Evolutionary conservation across 92 coral and sea anemone genomes (phyloP).

Genomic region (Ricordea florida): DNA sequence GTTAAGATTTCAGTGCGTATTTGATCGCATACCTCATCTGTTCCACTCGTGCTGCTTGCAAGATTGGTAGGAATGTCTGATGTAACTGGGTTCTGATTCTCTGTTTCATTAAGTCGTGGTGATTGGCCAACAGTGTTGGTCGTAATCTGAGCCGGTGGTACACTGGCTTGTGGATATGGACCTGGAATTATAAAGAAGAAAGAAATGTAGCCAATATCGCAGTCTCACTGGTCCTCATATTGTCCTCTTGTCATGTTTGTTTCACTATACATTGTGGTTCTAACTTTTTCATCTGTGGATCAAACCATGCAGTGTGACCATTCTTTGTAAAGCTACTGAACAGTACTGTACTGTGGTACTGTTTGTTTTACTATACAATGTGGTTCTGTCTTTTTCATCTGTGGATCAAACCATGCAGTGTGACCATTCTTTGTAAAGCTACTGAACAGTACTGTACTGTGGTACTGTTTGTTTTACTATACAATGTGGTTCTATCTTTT

Average conservation of each 20-base stretch:
- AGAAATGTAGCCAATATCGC: background rate
- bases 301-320: too few relatives aligned
- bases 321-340: too few relatives aligned
- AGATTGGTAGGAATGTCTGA: background rate
- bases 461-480: too few relatives aligned
- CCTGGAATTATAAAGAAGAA: background rate
- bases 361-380: too few relatives aligned
- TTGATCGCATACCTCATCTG: background rate
- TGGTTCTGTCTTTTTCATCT: too few relatives aligned
- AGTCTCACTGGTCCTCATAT: background rate
- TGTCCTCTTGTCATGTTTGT: background rate
- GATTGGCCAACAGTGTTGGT: background rate
- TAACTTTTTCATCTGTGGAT: too few relatives aligned
- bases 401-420: too few relatives aligned
- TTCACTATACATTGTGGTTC: too few relatives aligned
- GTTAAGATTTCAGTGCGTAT: background rate
- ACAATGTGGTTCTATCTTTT: too few relatives aligned
- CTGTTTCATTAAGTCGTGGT: background rate
- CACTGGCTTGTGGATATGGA: background rate
- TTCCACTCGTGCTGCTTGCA: background rate
- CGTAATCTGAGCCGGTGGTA: background rate
- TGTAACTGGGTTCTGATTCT: background rate
- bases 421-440: too few relatives aligned
- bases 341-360: too few relatives aligned
- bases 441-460: too few relatives aligned